These are phyloP conservation scores for Agrochola macilenta DNA, from an alignment of 2,888 invertebrate species.

Conservation along the genomic window DNA sequence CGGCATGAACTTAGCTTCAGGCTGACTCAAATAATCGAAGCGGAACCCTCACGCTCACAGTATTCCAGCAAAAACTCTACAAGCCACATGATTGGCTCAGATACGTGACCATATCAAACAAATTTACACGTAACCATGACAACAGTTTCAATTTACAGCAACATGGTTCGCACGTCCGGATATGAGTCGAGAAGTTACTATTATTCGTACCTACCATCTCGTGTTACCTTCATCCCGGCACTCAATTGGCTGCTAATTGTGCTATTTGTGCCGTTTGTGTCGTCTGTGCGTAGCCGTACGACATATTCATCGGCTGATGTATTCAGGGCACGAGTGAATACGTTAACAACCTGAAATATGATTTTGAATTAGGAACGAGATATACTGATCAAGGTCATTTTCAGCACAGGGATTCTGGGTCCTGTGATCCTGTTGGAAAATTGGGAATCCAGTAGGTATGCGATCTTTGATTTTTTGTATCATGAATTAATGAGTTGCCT, in stretches of 20 bases:
- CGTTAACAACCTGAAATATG: conserved; percentile 20
- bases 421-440: neutral
- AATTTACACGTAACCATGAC: conserved; percentile 23
- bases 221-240: conserved; percentile 36
- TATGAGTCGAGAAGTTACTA: conserved; percentile 20
- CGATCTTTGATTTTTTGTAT: neutral
- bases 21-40: neutral
- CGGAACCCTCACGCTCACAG: neutral
- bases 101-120: conserved; percentile 42
- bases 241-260: conserved; percentile 51
- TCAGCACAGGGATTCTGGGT: neutral
- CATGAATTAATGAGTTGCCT: neutral
- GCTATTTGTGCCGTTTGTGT: neutral
- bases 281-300: neutral
- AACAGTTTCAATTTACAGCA: conserved; percentile 5
- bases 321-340: conserved; percentile 31
- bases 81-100: conserved; percentile 1
- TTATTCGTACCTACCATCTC: conserved; percentile 14
- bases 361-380: conserved; percentile 30
- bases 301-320: neutral
- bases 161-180: conserved; percentile 16
- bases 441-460: neutral
- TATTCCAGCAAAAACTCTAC: neutral
- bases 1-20: neutral
- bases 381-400: conserved; percentile 5